phyloP scores from a whole-genome alignment of 2,797 vertebrate genomes.

The Vultur gryphus region DNA sequence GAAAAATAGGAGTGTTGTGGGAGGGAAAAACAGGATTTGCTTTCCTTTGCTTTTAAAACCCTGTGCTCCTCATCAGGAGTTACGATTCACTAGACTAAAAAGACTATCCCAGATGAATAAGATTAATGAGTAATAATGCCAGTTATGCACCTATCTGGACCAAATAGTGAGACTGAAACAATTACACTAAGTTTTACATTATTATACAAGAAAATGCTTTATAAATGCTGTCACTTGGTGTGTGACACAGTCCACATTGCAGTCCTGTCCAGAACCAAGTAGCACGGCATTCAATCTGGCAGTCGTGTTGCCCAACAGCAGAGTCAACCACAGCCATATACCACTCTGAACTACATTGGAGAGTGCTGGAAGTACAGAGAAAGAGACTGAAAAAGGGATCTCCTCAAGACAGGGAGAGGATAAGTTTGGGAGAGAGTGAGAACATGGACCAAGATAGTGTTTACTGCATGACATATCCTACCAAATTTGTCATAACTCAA shows the following conservation, averaged over 20 bases:
- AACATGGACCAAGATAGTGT: not conserved
- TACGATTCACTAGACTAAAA: not conserved
- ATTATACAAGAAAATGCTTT: not conserved
- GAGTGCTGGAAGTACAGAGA: not conserved
- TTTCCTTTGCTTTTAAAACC: not conserved
- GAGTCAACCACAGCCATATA: not conserved
- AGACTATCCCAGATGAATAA: not conserved
- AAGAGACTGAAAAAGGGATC: not conserved
- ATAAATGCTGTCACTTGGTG: not conserved
- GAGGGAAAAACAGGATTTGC: not conserved
- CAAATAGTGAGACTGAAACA: not conserved
- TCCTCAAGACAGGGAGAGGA: not conserved
- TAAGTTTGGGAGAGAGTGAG: not conserved
- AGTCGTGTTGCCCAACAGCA: fast-evolving
- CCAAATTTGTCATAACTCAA: not conserved
- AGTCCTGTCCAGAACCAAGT: not conserved
- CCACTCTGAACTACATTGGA: fast-evolving
- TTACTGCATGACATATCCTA: not conserved
- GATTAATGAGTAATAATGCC: not conserved
- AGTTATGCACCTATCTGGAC: not conserved
- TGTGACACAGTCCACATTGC: not conserved
- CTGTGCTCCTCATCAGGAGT: not conserved
- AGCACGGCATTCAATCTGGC: not conserved
- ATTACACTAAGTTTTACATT: not conserved
- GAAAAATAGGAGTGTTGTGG: not conserved